These are phyloP conservation scores for Colius striatus DNA, from an alignment of 2,113 vertebrate genomes.

Conservation along the genomic window DNA sequence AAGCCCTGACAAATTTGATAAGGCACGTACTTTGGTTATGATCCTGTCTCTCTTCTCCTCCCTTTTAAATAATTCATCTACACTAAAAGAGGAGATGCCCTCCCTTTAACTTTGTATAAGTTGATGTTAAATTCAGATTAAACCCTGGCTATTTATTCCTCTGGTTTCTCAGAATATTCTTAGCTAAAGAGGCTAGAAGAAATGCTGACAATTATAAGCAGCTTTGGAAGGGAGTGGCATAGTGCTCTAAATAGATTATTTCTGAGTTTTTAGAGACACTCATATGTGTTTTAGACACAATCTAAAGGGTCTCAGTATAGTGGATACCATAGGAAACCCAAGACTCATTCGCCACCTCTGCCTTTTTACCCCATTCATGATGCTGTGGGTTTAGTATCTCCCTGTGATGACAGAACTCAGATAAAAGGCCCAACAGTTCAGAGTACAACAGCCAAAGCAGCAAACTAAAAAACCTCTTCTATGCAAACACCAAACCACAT, in stretches of 20 bases:
- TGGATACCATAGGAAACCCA: accelerated
- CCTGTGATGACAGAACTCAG: neutral
- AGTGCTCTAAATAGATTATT: neutral
- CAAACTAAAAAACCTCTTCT: neutral
- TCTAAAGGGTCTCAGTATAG: neutral
- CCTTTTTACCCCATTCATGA: neutral
- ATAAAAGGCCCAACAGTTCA: neutral
- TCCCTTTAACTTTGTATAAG: neutral
- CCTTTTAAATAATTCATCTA: constrained; percentile 40
- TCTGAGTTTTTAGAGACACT: neutral
- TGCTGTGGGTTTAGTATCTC: neutral
- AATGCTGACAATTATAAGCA: neutral
- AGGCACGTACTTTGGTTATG: constrained; percentile 65
- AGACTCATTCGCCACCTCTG: neutral
- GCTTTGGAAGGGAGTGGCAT: neutral
- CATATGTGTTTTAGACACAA: neutral
- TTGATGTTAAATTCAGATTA: neutral
- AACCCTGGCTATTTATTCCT: neutral
- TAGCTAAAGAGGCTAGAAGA: neutral
- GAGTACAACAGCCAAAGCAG: neutral
- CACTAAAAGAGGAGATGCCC: neutral
- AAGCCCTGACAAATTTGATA: constrained; percentile 81
- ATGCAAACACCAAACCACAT: neutral
- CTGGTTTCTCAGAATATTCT: neutral
- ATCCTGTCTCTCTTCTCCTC: constrained; percentile 17